Base-by-base conservation (phyloP, 2,888 invertebrate genomes). In the Orchesellides sinensis region DNA sequence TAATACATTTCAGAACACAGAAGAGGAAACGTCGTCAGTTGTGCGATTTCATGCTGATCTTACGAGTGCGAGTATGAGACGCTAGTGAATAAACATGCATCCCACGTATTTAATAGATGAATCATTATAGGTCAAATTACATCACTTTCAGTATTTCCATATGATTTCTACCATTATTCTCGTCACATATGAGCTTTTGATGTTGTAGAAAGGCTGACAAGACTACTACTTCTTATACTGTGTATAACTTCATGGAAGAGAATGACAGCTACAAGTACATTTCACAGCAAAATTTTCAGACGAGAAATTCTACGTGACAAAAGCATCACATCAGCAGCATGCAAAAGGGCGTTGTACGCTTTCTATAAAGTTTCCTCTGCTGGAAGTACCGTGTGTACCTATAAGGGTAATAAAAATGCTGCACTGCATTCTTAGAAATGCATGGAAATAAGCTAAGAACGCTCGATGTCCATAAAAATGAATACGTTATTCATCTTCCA, bases 111-210 rank as follows among this genome's bases (percentile, higher is more conserved):
- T 40, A 40, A 40, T 40, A 10, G 40, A 40, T 70, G 70, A 70
- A 17, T 70, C 70, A 49, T 73, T 61, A 73, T 23, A 23, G 72
- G 72, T 61, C 72, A 73, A 73, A 73, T 73, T 73, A 61, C 72
- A 73, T 73, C 72, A 73, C 49, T 54, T 61, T 61, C 45, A 40
- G 10, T 10, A 40, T 70, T 70, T 70, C n/a, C n/a, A n/a, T n/a
- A n/a, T n/a, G n/a, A n/a, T 32, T 40, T 10, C 10, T 40, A 40
- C 40, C 40, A 40, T 40, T 40, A 40, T 40, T 40, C 52, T 2
- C 40, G 40, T 40, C 2, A 2, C n/a, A n/a, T n/a, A n/a, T n/a
- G 56, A 70, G 40, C 29, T 52, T 49, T 49, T 40, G n/a, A 40
- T 40, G 10, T 2, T 40, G n/a, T 40, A n/a, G 1, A 40, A 14